Conservation (phyloP, 2,888 invertebrate genomes). For the Bhutanitis thaidina region DNA sequence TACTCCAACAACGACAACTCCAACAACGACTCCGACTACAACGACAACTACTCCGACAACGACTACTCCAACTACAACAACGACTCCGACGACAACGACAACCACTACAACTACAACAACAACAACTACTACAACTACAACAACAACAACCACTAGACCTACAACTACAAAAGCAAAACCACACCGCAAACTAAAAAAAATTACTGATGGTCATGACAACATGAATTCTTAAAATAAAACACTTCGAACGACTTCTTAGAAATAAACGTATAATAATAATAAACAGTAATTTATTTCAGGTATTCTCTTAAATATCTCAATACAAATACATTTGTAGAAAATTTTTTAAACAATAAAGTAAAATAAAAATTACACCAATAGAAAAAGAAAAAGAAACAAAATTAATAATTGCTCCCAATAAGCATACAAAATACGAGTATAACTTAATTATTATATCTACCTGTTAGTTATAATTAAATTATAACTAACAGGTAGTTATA, state of each 20-base stretch:
- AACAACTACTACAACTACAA: slow-evolving; percentile 8
- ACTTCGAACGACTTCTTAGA: background rate
- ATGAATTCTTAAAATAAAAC: slow-evolving; percentile 19
- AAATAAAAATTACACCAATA: too few relatives aligned
- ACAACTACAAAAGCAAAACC: slow-evolving; percentile 20
- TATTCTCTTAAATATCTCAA: too few relatives aligned
- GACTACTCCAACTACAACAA: slow-evolving; percentile 17
- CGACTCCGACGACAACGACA: slow-evolving; percentile 20
- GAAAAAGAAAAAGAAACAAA: too few relatives aligned
- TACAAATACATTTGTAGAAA: too few relatives aligned
- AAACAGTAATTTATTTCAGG: too few relatives aligned
- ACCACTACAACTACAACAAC: slow-evolving; percentile 20
- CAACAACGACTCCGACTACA: slow-evolving; percentile 15
- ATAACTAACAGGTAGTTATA: too few relatives aligned
- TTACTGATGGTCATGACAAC: slow-evolving; percentile 31
- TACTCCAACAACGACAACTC: slow-evolving; percentile 20
- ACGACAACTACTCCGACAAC: slow-evolving; percentile 16
- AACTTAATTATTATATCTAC: too few relatives aligned
- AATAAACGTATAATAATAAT: too few relatives aligned
- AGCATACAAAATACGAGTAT: too few relatives aligned
- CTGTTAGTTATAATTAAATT: too few relatives aligned
- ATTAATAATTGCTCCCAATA: too few relatives aligned
- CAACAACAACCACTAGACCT: slow-evolving; percentile 16
- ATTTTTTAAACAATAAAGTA: too few relatives aligned
- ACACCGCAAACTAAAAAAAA: slow-evolving; percentile 18